Conservation (phyloP, 2,888 invertebrate species). For the Drosophila algonquin region DNA sequence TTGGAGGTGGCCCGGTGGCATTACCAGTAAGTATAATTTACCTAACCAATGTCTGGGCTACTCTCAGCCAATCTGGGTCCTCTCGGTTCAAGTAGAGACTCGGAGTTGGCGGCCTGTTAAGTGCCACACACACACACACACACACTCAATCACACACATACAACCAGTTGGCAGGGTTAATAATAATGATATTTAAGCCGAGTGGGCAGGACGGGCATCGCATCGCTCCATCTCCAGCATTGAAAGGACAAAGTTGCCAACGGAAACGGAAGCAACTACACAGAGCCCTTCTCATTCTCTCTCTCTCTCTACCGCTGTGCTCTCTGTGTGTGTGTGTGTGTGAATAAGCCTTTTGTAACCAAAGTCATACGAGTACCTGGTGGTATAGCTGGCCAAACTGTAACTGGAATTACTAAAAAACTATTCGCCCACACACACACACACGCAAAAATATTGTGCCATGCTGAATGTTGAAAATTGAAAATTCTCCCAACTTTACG, state of each 20-base stretch:
- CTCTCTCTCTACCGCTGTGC: conserved; percentile 14
- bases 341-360: conserved; percentile 56
- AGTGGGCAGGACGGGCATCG: conserved; percentile 22
- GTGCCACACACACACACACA: conserved; percentile 47
- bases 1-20: conserved; percentile 12
- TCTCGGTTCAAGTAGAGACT: conserved; percentile 22
- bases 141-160: neutral
- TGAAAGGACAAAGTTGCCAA: conserved; percentile 71
- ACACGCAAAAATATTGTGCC: conserved; percentile 21
- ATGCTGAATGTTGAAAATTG: conserved; percentile 26
- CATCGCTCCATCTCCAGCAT: conserved; percentile 18
- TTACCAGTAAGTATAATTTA: conserved; percentile 60
- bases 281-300: conserved; percentile 46
- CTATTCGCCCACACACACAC: conserved; percentile 53
- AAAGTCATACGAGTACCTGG: conserved; percentile 30
- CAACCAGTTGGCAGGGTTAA: conserved; percentile 60
- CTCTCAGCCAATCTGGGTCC: conserved; percentile 56
- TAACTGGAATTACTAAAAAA: conserved; percentile 77
- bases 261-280: conserved; percentile 78
- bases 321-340: conserved; percentile 31
- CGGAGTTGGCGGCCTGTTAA: conserved; percentile 55
- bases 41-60: conserved; percentile 53
- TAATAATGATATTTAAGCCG: conserved; percentile 76
- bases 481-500: conserved; percentile 38
- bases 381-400: conserved; percentile 51